phyloP scores from a whole-genome alignment of 2,888 invertebrate genomes.

The Atethmia centrago region DNA sequence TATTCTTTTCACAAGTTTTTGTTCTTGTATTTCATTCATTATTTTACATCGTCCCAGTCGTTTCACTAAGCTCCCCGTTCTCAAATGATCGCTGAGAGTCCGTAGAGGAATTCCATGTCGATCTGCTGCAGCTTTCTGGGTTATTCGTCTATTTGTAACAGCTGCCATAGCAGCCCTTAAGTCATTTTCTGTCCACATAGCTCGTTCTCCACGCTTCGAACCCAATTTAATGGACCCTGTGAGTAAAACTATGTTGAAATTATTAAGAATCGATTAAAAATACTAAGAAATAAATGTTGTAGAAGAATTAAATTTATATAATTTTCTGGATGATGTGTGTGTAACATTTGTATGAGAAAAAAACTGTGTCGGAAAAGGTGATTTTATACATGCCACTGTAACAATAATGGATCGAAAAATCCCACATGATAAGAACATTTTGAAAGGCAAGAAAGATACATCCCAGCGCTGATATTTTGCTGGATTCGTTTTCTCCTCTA shows the following conservation, averaged over 20 bases:
- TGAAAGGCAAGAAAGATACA: not conserved
- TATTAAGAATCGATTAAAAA: not conserved
- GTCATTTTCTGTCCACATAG: conserved; percentile 10
- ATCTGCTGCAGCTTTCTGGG: conserved; percentile 10
- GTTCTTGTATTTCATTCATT: conserved; percentile 6
- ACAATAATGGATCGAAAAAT: not conserved
- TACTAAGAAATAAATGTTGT: not conserved
- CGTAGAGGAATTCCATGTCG: conserved; percentile 25
- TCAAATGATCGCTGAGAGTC: conserved; percentile 25
- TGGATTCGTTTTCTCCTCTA: no score
- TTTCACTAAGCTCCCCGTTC: conserved; percentile 4
- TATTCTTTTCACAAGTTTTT: not conserved
- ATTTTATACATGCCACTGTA: not conserved
- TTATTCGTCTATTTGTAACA: not conserved
- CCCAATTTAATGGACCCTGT: not conserved
- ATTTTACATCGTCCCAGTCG: conserved; percentile 3
- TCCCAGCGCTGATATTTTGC: no score
- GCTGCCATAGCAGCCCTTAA: conserved; percentile 21
- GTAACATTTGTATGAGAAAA: not conserved
- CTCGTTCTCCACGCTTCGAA: not conserved
- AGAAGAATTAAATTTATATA: not conserved
- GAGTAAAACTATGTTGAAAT: not conserved
- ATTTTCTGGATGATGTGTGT: not conserved
- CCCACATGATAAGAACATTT: not conserved
- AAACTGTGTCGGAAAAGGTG: not conserved